A percentile compares a stretch with the other conserved stretches of the same genome.
phyloP scores from a whole-genome alignment of 2,888 invertebrate genomes.

The Pinctada fucata region DNA sequence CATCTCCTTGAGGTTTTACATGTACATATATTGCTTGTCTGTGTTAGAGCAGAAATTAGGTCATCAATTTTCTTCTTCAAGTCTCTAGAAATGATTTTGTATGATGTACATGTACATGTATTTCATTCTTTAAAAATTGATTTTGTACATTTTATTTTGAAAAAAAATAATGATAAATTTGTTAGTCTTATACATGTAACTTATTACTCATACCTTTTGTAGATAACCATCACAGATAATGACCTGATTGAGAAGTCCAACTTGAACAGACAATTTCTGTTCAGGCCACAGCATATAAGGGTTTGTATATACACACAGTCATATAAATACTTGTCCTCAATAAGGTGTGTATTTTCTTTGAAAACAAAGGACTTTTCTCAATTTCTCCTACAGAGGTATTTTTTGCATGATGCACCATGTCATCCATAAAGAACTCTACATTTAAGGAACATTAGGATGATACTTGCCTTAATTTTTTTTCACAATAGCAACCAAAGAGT shows the following conservation, averaged over 20 bases:
- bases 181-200: too few species aligned
- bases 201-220: slow-evolving; percentile 14
- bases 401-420: too few species aligned
- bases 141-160: too few species aligned
- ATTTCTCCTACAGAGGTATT: background rate
- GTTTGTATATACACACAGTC: slow-evolving; percentile 47
- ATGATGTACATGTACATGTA: too few species aligned
- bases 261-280: slow-evolving; percentile 77
- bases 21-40: background rate
- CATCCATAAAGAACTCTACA: too few species aligned
- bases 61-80: too few species aligned
- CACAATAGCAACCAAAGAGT: slow-evolving; percentile 72
- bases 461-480: slow-evolving; percentile 37
- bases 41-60: too few species aligned
- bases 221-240: slow-evolving; percentile 76
- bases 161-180: too few species aligned
- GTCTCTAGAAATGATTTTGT: too few species aligned
- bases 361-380: background rate
- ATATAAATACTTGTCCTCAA: background rate
- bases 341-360: background rate
- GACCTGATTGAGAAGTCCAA: slow-evolving; percentile 78
- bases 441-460: background rate
- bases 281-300: slow-evolving; percentile 75
- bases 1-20: background rate
- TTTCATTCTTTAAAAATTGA: too few species aligned